Evolutionary conservation across 2,113 vertebrate species (phyloP).

Genomic region (Suncus etruscus): DNA sequence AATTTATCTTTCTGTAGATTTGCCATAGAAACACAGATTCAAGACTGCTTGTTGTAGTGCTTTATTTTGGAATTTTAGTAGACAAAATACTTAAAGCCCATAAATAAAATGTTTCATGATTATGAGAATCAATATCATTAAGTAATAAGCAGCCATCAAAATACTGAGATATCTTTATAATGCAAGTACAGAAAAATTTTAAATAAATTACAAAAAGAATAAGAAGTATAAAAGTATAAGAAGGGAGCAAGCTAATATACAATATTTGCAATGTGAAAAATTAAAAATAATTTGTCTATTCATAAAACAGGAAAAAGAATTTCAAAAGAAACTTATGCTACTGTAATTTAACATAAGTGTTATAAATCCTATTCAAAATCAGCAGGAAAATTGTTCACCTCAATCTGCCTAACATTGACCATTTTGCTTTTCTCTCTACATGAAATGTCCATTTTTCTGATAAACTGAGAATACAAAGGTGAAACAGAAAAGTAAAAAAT

Average conservation of each 20-base stretch:
- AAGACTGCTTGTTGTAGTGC: neutral
- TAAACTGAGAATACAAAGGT: neutral
- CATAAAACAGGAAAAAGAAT: neutral
- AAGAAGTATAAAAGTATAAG: neutral
- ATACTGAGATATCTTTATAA: neutral
- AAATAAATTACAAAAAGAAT: neutral
- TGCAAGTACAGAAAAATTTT: neutral
- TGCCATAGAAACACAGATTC: neutral
- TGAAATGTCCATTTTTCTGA: neutral
- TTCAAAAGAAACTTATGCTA: neutral
- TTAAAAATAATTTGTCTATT: neutral
- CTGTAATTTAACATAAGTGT: neutral
- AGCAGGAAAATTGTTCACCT: neutral
- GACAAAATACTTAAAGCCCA: neutral
- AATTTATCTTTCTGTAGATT: conserved; percentile 34
- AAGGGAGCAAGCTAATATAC: neutral
- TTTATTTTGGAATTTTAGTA: conserved; percentile 55
- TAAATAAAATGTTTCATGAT: neutral
- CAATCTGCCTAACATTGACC: neutral
- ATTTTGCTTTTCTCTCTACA: neutral
- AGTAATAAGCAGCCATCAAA: neutral
- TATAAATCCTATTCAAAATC: neutral
- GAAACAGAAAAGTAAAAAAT: neutral
- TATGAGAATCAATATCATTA: neutral
- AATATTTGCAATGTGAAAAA: neutral